Evolutionary conservation across 2,113 vertebrate genomes (phyloP), one percentile per base, ranked within the genome.

Genomic region (Gyps fulvus): DNA sequence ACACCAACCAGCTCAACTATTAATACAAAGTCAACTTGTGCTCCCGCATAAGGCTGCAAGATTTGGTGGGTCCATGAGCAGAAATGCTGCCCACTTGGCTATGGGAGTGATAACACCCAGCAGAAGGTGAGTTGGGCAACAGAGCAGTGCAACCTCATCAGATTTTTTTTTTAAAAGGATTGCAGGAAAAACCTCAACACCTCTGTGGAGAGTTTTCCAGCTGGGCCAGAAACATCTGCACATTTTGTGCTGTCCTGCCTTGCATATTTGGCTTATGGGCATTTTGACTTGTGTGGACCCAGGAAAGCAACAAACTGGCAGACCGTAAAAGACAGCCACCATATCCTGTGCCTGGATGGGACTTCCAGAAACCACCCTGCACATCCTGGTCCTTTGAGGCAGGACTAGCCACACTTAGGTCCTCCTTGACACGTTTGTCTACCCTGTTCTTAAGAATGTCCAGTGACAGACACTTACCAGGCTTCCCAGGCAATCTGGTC

Each of bases 141-240:
- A 1, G n/a, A 50, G 38, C 43, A 17, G 10, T 4, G 9, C 72
- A 65, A 8, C 19, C n/a, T n/a, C 0, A 0, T 23, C 61, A 11
- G 21, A 31, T 32, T 19, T 1, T 1, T 34, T 34, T 79, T 67
- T 25, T 16, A 34, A 58, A 49, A 82, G 13, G 47, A 36, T 18
- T 54, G 57, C 38, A 58, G 54, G 38, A 5, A 45, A 83, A 89
- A 77, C 11, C 18, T 63, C 42, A 54, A 7, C n/a, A 34, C 10
- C 8, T 69, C 38, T 57, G 9, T 19, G 27, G 34, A n/a, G 31
- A 71, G 15, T 27, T 43, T 76, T 80, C 43, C 15, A 38, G 49
- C 13, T 62, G 27, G 40, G 47, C 14, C 45, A 81, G 42, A 29
- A 83, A 23, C 27, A 58, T 4, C 31, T 18, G 7, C 9, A 40